Conservation (phyloP, 2,113 vertebrate species). For the Caranx melampygus region DNA sequence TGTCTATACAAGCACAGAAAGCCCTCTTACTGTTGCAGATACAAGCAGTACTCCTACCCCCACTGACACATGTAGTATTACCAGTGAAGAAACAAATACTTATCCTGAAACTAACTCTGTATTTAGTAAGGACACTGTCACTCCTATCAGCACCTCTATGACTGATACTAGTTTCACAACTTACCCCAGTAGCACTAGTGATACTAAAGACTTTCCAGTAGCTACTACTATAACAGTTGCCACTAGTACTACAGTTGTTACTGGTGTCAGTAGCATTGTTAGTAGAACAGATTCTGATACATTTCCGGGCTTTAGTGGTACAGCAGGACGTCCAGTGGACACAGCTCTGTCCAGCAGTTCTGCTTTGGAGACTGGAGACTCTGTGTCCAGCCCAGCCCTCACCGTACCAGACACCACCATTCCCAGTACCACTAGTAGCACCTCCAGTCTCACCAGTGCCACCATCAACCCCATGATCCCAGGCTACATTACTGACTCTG, state of each 20-base stretch:
- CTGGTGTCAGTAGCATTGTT: constrained; percentile 24
- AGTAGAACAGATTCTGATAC: constrained; percentile 10
- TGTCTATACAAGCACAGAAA: not conserved
- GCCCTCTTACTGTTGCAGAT: constrained; percentile 19
- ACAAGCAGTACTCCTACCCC: constrained; percentile 10
- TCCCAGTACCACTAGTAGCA: constrained; percentile 18
- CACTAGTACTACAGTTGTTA: constrained; percentile 3
- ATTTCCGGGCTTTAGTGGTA: constrained; percentile 22
- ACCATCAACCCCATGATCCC: constrained; percentile 9
- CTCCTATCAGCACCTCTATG: not conserved
- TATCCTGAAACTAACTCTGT: not conserved
- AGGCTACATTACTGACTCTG: constrained; percentile 30
- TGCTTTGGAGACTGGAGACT: constrained; percentile 20
- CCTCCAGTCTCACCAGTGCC: constrained; percentile 6
- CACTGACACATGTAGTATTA: constrained; percentile 4
- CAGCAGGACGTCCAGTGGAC: constrained; percentile 1
- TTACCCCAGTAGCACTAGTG: not conserved
- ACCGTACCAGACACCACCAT: constrained; percentile 3
- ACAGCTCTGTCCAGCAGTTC: constrained; percentile 15
- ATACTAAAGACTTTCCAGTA: constrained; percentile 4
- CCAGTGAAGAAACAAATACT: not conserved
- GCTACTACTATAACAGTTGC: not conserved
- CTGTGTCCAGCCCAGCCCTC: constrained; percentile 3
- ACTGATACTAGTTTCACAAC: constrained; percentile 5
- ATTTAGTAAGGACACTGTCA: not conserved